These are phyloP conservation scores for Lordiphosa fenestrarum DNA, from an alignment of 2,888 invertebrate species.

Conservation along the genomic window DNA sequence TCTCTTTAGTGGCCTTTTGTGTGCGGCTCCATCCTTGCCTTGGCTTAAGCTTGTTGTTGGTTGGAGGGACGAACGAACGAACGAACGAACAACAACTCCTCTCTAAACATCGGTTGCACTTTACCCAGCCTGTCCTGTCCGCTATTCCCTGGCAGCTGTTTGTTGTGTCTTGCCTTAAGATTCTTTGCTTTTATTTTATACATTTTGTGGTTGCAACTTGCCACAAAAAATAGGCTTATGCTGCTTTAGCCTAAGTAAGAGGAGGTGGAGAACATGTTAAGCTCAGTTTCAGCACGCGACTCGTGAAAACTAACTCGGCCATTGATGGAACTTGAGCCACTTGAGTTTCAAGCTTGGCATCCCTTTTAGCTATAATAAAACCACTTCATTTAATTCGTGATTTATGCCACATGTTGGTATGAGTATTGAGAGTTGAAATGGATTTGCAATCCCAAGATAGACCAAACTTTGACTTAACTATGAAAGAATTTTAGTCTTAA, in stretches of 20 bases:
- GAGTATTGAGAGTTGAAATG: no score
- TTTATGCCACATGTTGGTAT: no score
- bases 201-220: constrained; percentile 27
- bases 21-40: constrained; percentile 18
- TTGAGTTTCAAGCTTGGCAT: constrained; percentile 1
- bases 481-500: no score
- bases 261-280: constrained; percentile 12
- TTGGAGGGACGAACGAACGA: background rate
- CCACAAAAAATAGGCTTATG: constrained; percentile 29
- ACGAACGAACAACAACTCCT: background rate
- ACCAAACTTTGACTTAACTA: no score
- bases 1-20: constrained; percentile 59
- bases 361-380: no score
- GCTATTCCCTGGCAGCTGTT: background rate
- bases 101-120: constrained; percentile 20
- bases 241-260: constrained; percentile 28
- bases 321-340: constrained; percentile 22
- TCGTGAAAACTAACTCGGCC: constrained; percentile 15
- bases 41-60: constrained; percentile 21
- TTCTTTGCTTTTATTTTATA: constrained; percentile 26
- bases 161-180: constrained; percentile 59
- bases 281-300: constrained; percentile 5
- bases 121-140: background rate
- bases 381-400: no score
- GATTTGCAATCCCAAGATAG: no score